Evolutionary conservation across 2,888 invertebrate species (phyloP).

Genomic region (Euzetes globulus): DNA sequence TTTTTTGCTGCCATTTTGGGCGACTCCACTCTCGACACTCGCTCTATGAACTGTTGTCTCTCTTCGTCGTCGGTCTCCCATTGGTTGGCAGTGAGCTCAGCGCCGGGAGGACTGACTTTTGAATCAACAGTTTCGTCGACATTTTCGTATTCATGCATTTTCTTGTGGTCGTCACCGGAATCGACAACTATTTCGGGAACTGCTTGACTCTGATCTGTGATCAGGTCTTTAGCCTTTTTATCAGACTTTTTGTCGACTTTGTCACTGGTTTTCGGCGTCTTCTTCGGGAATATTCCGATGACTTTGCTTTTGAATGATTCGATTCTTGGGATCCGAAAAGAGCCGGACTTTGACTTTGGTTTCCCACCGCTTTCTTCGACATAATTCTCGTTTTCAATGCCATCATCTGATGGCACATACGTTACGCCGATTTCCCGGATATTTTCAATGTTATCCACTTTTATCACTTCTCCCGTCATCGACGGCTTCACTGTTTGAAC

Average conservation of each 20-base stretch:
- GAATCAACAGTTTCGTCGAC: neutral
- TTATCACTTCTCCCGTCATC: neutral
- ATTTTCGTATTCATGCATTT: neutral
- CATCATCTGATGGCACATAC: slow-evolving; percentile 23
- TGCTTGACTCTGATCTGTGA: neutral
- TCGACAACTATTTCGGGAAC: neutral
- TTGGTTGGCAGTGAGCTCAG: neutral
- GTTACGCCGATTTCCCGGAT: slow-evolving; percentile 21
- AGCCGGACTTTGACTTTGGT: neutral
- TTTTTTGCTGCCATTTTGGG: neutral
- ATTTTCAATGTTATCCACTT: slow-evolving; percentile 17
- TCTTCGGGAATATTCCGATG: neutral
- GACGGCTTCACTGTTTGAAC: neutral
- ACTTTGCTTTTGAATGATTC: neutral
- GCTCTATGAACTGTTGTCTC: neutral
- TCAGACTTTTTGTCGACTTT: neutral
- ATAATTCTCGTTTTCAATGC: slow-evolving; percentile 20
- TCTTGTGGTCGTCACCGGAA: neutral
- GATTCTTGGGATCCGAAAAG: neutral
- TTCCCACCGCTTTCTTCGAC: neutral
- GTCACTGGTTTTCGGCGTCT: neutral
- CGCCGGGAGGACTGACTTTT: neutral
- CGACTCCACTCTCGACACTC: neutral
- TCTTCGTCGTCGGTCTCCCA: neutral
- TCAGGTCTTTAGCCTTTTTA: neutral